A percentile compares a stretch with the other conserved stretches of the same genome.
Conservation (phyloP, 1,140 invertebrate genomes). For the Phymastichus coffea region DNA sequence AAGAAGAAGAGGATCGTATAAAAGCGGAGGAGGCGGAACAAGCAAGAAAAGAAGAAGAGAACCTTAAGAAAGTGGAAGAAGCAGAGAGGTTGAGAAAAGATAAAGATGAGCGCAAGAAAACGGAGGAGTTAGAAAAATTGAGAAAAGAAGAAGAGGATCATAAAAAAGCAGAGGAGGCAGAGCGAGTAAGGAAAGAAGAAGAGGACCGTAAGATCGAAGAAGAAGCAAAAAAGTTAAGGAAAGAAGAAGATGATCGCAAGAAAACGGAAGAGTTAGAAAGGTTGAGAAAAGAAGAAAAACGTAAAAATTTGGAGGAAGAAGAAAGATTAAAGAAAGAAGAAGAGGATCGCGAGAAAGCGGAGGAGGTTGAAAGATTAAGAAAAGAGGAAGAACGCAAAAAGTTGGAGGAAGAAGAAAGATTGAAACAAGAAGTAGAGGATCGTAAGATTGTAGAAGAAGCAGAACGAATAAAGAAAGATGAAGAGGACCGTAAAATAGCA, state of each 20-base stretch:
- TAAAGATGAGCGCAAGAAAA: neutral
- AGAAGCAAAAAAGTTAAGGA: neutral
- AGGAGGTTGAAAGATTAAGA: conserved; percentile 14
- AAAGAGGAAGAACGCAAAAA: conserved; percentile 21
- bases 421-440: conserved; percentile 21
- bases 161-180: neutral
- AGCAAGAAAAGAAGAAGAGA: no score
- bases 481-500: neutral
- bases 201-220: neutral
- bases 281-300: neutral
- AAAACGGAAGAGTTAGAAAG: neutral
- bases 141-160: neutral
- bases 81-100: neutral
- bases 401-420: conserved; percentile 3
- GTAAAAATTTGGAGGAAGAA: neutral
- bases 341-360: neutral
- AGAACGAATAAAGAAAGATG: conserved; percentile 19
- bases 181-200: neutral
- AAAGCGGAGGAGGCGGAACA: no score
- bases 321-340: neutral
- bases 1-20: no score
- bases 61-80: no score
- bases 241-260: neutral
- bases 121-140: conserved; percentile 16
- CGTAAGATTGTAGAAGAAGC: conserved; percentile 18